Evolutionary conservation across 2,888 invertebrate species (phyloP), one percentile per base, ranked within the genome.

Genomic region (Leptura quadrifasciata): DNA sequence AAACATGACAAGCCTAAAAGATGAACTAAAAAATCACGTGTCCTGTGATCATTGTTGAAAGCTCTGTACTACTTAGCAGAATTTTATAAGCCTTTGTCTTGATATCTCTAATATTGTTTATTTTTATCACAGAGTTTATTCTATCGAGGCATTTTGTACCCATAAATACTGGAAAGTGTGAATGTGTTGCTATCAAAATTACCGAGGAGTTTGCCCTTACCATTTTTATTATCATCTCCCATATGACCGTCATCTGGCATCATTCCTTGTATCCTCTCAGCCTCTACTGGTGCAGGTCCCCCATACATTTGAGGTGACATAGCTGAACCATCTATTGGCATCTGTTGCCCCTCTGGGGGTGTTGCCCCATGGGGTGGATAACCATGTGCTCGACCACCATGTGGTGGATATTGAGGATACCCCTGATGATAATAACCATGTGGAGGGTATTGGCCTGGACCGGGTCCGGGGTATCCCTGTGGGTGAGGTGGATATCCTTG

Each of bases 391-490:
- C 90, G 86, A 15, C 88, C 88, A 88, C 90, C 90, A 82, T 91
- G 91, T 0, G 91, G 91, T 15, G 91, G 90, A 85, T 91, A 91
- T 75, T 91, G 91, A 0, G 90, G 90, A 75, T 91, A 91, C 0
- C 91, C 91, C 74, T 91, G 91, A 84, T 90, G 90, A 81, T 91
- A 91, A 76, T 90, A 91, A 2, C 77, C 80, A 55, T 81, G 81
- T 31, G 76, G 80, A 60, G 84, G 79, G 57, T 81, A 80, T 63
- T 76, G 68, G 27, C 80, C 76, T 2, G 90, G 89, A 27, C 47
- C 47, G 55, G 89, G 87, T 81, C 91, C 91, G 76, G 90, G 88
- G 69, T 81, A 81, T 15, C 80, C 82, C 73, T 83, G 77, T 85
- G 87, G 54, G 24, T 84, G 88, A 87, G 90, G 39, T 87, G 90